phyloP scores from a whole-genome alignment of 2,797 vertebrate species.

The Molothrus ater region DNA sequence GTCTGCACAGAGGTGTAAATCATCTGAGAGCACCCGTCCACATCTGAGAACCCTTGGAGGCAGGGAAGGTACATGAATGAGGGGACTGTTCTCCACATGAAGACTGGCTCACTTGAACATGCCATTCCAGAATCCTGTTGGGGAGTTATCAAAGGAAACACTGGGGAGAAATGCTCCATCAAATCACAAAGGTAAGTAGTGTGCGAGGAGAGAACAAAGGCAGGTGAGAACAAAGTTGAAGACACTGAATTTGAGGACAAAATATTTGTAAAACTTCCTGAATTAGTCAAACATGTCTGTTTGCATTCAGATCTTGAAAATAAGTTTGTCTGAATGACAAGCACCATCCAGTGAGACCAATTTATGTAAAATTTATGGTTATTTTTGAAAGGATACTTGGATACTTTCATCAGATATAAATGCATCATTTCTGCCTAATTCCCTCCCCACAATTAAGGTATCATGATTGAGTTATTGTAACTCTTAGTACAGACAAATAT shows the following conservation, averaged over 20 bases:
- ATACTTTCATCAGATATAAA: neutral
- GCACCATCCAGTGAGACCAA: neutral
- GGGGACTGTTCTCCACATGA: neutral
- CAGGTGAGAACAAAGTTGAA: neutral
- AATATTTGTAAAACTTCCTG: neutral
- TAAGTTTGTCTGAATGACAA: neutral
- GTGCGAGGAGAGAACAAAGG: neutral
- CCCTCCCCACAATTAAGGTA: neutral
- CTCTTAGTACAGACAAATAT: conserved; percentile 19
- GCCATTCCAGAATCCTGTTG: neutral
- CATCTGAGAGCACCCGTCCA: fast-evolving
- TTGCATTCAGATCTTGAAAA: neutral
- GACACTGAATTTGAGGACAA: neutral
- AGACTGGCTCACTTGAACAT: neutral
- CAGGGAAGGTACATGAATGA: neutral
- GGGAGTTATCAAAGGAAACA: neutral
- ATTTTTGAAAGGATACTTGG: neutral
- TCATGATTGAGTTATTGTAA: conserved; percentile 8
- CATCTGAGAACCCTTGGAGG: neutral
- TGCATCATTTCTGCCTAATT: neutral
- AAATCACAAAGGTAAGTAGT: neutral
- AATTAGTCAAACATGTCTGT: neutral
- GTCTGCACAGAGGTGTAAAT: neutral
- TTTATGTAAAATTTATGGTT: neutral
- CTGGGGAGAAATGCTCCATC: neutral